Conservation (phyloP, 1,140 invertebrate genomes). For the Dreissena polymorpha region DNA sequence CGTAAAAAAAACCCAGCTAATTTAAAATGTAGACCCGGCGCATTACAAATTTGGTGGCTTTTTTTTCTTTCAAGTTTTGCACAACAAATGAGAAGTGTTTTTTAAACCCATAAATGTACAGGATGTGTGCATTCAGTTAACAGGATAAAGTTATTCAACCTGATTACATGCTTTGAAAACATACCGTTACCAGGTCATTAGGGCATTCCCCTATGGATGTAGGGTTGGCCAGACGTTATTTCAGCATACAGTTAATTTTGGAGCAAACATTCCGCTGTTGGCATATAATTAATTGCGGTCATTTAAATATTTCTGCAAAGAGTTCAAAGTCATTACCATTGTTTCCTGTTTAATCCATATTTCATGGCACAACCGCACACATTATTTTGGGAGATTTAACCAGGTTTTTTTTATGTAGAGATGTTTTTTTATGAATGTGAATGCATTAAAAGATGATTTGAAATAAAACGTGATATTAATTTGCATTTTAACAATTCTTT, state of each 20-base stretch:
- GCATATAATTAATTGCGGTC: not conserved
- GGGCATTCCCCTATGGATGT: not conserved
- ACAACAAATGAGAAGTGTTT: too few relatives aligned
- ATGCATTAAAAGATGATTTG: too few relatives aligned
- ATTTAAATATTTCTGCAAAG: not conserved
- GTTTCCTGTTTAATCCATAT: not conserved
- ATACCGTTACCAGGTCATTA: conserved; percentile 38
- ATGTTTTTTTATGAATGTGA: too few relatives aligned
- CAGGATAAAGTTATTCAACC: not conserved
- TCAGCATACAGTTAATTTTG: not conserved
- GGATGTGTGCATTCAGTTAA: not conserved
- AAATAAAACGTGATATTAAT: too few relatives aligned
- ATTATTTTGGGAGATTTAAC: too few relatives aligned
- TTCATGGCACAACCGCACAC: too few relatives aligned
- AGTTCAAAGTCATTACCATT: not conserved
- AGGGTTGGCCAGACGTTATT: not conserved
- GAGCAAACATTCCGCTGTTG: not conserved
- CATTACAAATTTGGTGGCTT: too few relatives aligned
- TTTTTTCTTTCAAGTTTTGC: too few relatives aligned
- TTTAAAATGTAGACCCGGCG: too few relatives aligned
- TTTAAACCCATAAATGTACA: not conserved
- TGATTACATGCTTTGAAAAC: conserved; percentile 43
- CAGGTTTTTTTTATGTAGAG: too few relatives aligned
- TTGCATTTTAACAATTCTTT: too few relatives aligned
- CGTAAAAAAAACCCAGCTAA: too few relatives aligned